phyloP scores from a whole-genome alignment of 2,888 invertebrate species.

The Philopedon plagiatum region DNA sequence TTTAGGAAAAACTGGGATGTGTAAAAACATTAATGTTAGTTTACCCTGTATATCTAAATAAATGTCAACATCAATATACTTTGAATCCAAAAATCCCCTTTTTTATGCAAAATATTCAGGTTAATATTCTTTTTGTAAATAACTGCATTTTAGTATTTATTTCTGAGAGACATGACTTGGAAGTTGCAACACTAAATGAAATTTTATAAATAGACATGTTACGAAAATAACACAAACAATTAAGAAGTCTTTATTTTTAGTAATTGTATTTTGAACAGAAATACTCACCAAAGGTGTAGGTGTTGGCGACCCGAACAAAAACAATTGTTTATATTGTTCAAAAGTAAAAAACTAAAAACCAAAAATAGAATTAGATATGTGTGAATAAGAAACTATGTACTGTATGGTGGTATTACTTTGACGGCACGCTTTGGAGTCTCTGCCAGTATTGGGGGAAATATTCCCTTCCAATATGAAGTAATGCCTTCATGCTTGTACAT shows the following conservation, averaged over 20 bases:
- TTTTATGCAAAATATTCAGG: too few species aligned
- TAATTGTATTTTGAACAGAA: constrained; percentile 8
- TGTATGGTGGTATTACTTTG: constrained; percentile 72
- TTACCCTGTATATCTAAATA: too few species aligned
- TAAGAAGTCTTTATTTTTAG: constrained; percentile 9
- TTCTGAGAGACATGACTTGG: too few species aligned
- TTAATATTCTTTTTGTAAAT: too few species aligned
- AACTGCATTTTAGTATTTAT: too few species aligned
- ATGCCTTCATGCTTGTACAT: constrained; percentile 91
- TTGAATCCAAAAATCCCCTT: too few species aligned
- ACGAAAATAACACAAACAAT: constrained; percentile 1
- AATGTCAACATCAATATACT: too few species aligned
- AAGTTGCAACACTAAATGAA: neutral
- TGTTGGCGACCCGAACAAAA: constrained; percentile 82
- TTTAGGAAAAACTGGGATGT: too few species aligned
- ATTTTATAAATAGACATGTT: neutral
- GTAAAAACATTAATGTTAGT: too few species aligned
- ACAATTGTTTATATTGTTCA: constrained; percentile 91
- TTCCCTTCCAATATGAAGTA: constrained; percentile 92
- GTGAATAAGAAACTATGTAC: constrained; percentile 19
- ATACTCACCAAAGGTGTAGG: constrained; percentile 83
- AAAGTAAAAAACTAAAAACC: constrained; percentile 85
- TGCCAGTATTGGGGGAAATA: constrained; percentile 91
- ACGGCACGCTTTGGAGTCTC: constrained; percentile 96
- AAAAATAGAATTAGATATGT: constrained; percentile 50